Percentiles rank a stretch among this genome's conserved stretches.
Evolutionary conservation across 2,797 vertebrate genomes (phyloP).

Genomic region (Enteromius mattozi): DNA sequence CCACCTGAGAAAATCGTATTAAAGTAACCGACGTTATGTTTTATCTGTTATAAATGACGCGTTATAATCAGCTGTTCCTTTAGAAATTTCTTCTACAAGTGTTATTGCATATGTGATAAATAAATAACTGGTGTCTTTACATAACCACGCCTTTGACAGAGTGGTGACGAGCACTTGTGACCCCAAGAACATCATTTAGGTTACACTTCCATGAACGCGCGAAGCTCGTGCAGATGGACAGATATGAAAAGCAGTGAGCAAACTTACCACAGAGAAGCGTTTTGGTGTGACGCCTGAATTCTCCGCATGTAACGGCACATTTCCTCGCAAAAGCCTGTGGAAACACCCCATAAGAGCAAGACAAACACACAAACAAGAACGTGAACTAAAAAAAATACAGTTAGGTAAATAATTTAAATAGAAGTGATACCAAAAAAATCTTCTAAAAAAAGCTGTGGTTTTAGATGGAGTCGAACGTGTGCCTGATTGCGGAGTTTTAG

Average conservation of each 20-base stretch:
- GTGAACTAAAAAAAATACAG: constrained; percentile 71
- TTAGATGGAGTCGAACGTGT: constrained; percentile 79
- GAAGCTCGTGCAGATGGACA: constrained; percentile 55
- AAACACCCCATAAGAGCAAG: constrained; percentile 70
- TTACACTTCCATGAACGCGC: constrained; percentile 56
- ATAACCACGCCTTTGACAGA: constrained; percentile 84
- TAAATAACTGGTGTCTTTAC: constrained; percentile 75
- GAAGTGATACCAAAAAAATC: constrained; percentile 73
- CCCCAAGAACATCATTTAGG: constrained; percentile 71
- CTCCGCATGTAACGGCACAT: constrained; percentile 65
- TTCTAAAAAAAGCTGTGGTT: constrained; percentile 74
- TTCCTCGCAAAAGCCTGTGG: constrained; percentile 69
- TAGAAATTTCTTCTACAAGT: not conserved
- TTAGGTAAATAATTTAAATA: constrained; percentile 83
- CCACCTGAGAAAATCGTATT: not conserved
- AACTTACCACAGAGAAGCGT: constrained; percentile 76
- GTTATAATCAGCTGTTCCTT: not conserved
- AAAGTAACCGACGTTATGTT: not conserved
- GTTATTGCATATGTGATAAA: constrained; percentile 68
- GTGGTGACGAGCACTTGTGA: constrained; percentile 84
- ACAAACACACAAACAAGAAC: constrained; percentile 74
- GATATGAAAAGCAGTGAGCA: constrained; percentile 63
- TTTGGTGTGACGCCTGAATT: constrained; percentile 67
- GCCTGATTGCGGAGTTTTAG: constrained; percentile 87
- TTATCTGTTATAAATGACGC: not conserved